Percentiles rank a stretch among this genome's conserved stretches.
Evolutionary conservation across 1,140 invertebrate species (phyloP).

Genomic region (Zaprionus africanus): DNA sequence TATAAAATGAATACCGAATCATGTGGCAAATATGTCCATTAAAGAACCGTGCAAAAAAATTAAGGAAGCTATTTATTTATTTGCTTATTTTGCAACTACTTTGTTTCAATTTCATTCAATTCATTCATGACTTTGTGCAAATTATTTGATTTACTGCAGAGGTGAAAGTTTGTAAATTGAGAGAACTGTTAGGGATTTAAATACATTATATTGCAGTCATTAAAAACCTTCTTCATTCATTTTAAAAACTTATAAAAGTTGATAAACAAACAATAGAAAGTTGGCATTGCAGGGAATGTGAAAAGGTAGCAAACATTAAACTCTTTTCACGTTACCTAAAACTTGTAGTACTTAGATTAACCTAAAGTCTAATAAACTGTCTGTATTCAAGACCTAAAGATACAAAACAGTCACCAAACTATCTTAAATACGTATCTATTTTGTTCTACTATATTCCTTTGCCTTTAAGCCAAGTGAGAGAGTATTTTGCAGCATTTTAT

Average conservation of each 20-base stretch:
- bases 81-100: not conserved
- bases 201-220: no score
- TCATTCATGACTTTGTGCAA: no score
- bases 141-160: no score
- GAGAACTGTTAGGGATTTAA: no score
- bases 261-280: no score
- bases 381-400: not conserved
- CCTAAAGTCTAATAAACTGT: not conserved
- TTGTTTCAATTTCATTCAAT: not conserved
- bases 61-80: not conserved
- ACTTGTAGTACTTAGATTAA: no score
- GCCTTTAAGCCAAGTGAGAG: not conserved
- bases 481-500: slow-evolving; percentile 31
- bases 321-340: no score
- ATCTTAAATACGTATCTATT: not conserved
- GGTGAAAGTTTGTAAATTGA: no score
- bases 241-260: no score
- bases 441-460: not conserved
- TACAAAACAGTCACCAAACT: not conserved
- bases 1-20: slow-evolving; percentile 17
- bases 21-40: not conserved
- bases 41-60: not conserved
- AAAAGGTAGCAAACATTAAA: no score
- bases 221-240: no score
- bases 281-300: no score